A percentile compares a stretch with the other conserved stretches of the same genome.
Evolutionary conservation across 2,113 vertebrate genomes (phyloP).

Genomic region (Lethenteron reissneri): DNA sequence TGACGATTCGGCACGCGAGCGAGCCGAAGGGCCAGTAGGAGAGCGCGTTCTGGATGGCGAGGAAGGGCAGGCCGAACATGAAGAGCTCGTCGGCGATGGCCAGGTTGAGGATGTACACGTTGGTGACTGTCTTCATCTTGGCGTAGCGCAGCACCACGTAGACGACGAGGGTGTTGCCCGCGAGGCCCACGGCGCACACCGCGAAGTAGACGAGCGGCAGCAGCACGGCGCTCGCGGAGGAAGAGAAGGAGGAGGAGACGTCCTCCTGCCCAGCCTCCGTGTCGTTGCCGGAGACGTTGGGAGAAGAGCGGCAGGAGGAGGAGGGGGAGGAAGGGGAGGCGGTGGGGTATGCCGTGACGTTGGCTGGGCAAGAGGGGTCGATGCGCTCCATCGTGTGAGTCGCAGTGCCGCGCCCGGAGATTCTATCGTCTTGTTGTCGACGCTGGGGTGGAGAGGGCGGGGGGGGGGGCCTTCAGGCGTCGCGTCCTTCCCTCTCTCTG

Average conservation of each 20-base stretch:
- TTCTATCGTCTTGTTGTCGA: too few species aligned
- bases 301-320: constrained; percentile 14
- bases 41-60: constrained; percentile 65
- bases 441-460: too few species aligned
- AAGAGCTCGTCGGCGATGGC: constrained; percentile 83
- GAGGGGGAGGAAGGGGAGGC: neutral
- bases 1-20: constrained; percentile 71
- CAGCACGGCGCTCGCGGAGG: constrained; percentile 39
- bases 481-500: too few species aligned
- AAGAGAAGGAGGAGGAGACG: too few species aligned
- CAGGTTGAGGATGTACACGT: constrained; percentile 75
- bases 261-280: constrained; percentile 13
- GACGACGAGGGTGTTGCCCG: constrained; percentile 74
- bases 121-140: constrained; percentile 56
- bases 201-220: constrained; percentile 61
- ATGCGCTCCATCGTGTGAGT: too few species aligned
- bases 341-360: constrained; percentile 14
- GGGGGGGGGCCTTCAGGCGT: too few species aligned
- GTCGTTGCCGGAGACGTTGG: neutral
- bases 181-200: constrained; percentile 57
- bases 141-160: constrained; percentile 57
- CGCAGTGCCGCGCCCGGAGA: too few species aligned
- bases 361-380: constrained; percentile 18
- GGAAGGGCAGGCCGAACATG: constrained; percentile 74
- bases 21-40: constrained; percentile 86